phyloP scores from a whole-genome alignment of 1,140 invertebrate genomes.

The Sitodiplosis mosellana region DNA sequence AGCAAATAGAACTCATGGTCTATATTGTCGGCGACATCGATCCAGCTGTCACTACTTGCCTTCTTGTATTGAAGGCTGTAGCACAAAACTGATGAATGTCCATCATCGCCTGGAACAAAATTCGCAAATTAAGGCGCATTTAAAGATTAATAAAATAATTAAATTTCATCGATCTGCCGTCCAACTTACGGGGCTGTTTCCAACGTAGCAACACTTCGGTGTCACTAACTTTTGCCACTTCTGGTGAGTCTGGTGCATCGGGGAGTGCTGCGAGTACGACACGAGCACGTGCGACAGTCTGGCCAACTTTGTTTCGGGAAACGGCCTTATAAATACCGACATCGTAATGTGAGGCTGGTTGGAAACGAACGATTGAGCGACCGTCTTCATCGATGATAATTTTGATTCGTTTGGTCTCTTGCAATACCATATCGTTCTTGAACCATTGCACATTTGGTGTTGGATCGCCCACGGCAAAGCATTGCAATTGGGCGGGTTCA shows the following conservation, averaged over 20 bases:
- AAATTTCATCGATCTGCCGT: too few relatives aligned
- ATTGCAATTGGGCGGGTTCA: conserved; percentile 56
- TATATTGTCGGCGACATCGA: conserved; percentile 68
- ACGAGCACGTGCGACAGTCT: conserved; percentile 52
- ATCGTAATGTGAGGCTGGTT: conserved; percentile 58
- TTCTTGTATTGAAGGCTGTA: conserved; percentile 70
- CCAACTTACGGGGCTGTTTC: conserved; percentile 72
- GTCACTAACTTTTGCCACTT: conserved; percentile 62
- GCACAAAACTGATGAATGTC: conserved; percentile 63
- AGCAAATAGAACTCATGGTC: conserved; percentile 87
- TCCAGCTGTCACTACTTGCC: conserved; percentile 65
- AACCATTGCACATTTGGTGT: conserved; percentile 90
- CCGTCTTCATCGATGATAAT: conserved; percentile 57
- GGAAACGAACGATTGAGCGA: conserved; percentile 55
- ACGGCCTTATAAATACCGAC: conserved; percentile 90
- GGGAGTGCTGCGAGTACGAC: conserved; percentile 57
- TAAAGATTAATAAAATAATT: too few relatives aligned
- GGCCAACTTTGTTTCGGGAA: conserved; percentile 68
- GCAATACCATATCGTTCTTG: conserved; percentile 73
- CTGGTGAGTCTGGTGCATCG: conserved; percentile 70
- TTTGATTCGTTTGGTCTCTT: conserved; percentile 58
- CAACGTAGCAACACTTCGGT: conserved; percentile 73
- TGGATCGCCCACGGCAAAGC: conserved; percentile 76
- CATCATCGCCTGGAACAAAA: too few relatives aligned
- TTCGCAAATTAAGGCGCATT: too few relatives aligned